Percentiles rank a stretch among this genome's conserved stretches.
These are phyloP conservation scores for Lasioglossum calceatum DNA, from an alignment of 2,888 invertebrate genomes.

Conservation along the genomic window DNA sequence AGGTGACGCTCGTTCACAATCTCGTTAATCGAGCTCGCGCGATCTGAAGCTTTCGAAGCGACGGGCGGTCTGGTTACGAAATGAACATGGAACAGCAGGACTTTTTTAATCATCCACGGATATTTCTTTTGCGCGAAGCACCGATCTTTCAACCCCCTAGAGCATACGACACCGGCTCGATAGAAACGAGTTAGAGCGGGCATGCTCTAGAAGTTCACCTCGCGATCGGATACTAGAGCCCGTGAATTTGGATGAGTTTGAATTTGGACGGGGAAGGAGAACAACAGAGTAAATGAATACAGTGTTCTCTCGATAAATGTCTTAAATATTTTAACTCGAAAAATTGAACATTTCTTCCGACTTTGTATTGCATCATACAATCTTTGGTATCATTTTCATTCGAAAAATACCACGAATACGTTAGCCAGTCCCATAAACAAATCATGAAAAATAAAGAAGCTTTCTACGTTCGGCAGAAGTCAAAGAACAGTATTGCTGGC, in stretches of 20 bases:
- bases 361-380: too few species aligned
- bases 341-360: too few species aligned
- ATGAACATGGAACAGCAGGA: constrained; percentile 30
- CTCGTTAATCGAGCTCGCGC: not conserved
- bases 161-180: not conserved
- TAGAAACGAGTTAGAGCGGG: not conserved
- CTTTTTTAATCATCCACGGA: not conserved
- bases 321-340: too few species aligned
- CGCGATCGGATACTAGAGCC: not conserved
- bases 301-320: too few species aligned
- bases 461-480: too few species aligned
- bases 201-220: not conserved
- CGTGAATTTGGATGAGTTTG: not conserved
- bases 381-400: too few species aligned
- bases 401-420: too few species aligned
- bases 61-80: constrained; percentile 44
- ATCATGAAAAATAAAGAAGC: too few species aligned
- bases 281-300: not conserved
- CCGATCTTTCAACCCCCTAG: not conserved
- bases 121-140: not conserved
- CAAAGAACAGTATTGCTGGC: too few species aligned
- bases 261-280: not conserved
- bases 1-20: not conserved
- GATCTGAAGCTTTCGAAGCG: constrained; percentile 30
- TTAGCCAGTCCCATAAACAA: too few species aligned